These are phyloP conservation scores for Dasysyrphus albostriatus DNA, from an alignment of 2,888 invertebrate genomes.

Conservation along the genomic window DNA sequence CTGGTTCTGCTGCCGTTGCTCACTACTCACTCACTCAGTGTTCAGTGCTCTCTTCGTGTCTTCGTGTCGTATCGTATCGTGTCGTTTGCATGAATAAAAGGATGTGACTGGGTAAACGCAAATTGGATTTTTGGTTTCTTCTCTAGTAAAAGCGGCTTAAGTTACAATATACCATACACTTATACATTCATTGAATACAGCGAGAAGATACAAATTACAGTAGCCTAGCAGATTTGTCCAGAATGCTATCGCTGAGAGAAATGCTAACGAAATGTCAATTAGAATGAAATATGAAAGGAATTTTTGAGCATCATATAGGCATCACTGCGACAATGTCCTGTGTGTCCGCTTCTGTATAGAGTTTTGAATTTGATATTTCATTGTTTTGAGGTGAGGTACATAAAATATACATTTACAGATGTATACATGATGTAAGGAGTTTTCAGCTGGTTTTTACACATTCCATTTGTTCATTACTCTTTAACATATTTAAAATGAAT, in stretches of 20 bases:
- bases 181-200: conserved; percentile 35
- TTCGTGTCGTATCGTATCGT: conserved; percentile 10
- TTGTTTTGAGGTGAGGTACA: not conserved
- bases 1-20: conserved; percentile 8
- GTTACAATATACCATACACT: conserved; percentile 41
- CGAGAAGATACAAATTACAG: conserved; percentile 61
- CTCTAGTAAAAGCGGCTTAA: conserved; percentile 64
- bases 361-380: conserved; percentile 9
- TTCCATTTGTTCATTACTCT: too few species aligned
- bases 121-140: conserved; percentile 74
- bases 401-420: too few species aligned
- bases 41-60: conserved; percentile 8
- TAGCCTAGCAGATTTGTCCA: conserved; percentile 56
- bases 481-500: too few species aligned
- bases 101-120: conserved; percentile 65
- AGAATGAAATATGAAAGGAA: conserved; percentile 71
- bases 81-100: conserved; percentile 69
- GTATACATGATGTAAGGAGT: not conserved
- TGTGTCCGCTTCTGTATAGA: conserved; percentile 8
- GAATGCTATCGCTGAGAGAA: conserved; percentile 15
- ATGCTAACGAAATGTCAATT: conserved; percentile 73
- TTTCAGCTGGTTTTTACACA: not conserved
- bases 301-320: conserved; percentile 19
- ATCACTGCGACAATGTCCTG: conserved; percentile 27
- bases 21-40: conserved; percentile 18